These are phyloP conservation scores for Drosophila baimaii DNA, from an alignment of 1,140 invertebrate genomes.

Conservation along the genomic window DNA sequence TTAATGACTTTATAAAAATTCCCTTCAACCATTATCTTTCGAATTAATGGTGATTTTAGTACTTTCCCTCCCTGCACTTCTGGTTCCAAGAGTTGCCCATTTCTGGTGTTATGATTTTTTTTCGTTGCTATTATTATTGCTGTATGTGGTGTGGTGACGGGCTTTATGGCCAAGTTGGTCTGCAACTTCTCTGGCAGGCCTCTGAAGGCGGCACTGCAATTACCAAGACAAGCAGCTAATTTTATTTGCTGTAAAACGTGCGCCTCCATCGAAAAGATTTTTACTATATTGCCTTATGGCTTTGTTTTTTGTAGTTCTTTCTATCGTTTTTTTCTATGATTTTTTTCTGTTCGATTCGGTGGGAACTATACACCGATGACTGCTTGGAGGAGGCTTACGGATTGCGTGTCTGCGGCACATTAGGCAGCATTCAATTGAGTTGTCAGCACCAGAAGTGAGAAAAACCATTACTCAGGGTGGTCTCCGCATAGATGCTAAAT, in stretches of 20 bases:
- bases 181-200: conserved; percentile 32
- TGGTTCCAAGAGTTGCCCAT: conserved; percentile 7
- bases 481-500: conserved; percentile 40
- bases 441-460: conserved; percentile 61
- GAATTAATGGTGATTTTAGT: background rate
- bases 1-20: background rate
- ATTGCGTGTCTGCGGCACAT: conserved; percentile 66
- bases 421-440: conserved; percentile 65
- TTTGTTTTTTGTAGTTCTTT: conserved; percentile 24
- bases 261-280: conserved; percentile 50
- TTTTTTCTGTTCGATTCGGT: conserved; percentile 38
- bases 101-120: conserved; percentile 18
- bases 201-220: conserved; percentile 55
- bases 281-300: conserved; percentile 14
- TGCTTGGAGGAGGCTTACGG: conserved; percentile 36
- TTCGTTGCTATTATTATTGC: conserved; percentile 12
- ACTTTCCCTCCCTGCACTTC: background rate
- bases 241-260: conserved; percentile 78
- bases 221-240: conserved; percentile 80
- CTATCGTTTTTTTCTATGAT: conserved; percentile 15
- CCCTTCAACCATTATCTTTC: background rate
- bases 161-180: conserved; percentile 41
- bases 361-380: conserved; percentile 61
- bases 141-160: conserved; percentile 56
- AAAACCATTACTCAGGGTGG: conserved; percentile 65